Evolutionary conservation across 2,113 vertebrate genomes (phyloP).

Genomic region (Trinectes maculatus): DNA sequence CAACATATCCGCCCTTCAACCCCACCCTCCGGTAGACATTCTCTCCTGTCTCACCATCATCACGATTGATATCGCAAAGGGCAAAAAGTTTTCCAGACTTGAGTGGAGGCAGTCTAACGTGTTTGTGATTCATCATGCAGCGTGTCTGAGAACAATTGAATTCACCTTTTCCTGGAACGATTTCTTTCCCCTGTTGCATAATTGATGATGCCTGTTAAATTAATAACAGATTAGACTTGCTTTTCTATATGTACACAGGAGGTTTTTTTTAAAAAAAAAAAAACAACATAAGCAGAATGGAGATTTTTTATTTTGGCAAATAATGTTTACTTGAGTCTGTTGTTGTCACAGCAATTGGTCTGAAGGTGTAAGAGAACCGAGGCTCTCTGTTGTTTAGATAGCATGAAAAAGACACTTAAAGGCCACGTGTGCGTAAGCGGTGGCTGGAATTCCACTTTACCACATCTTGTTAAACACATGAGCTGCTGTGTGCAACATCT

Average conservation of each 20-base stretch:
- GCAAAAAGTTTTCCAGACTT: not conserved
- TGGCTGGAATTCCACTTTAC: conserved; percentile 30
- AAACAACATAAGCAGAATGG: no score
- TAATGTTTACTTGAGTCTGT: not conserved
- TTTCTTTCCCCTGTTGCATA: not conserved
- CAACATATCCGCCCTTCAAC: not conserved
- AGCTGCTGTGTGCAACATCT: conserved; percentile 27
- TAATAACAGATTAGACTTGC: no score
- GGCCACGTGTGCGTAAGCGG: not conserved
- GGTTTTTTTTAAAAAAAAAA: no score
- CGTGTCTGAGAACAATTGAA: not conserved
- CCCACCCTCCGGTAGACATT: conserved; percentile 5
- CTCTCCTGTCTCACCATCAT: not conserved
- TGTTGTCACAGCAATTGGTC: not conserved
- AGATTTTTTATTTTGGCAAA: not conserved
- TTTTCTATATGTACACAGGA: no score
- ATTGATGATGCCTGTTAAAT: no score
- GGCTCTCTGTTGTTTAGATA: conserved; percentile 8
- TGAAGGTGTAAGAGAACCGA: conserved; percentile 17
- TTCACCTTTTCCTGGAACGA: not conserved
- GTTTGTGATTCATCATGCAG: conserved; percentile 48
- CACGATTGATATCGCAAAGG: conserved; percentile 7
- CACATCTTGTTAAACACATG: conserved; percentile 29
- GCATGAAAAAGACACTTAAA: conserved; percentile 11
- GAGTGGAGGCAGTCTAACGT: conserved; percentile 19